Evolutionary conservation across 2,888 invertebrate genomes (phyloP).

Genomic region (Chromoteleia sp.): DNA sequence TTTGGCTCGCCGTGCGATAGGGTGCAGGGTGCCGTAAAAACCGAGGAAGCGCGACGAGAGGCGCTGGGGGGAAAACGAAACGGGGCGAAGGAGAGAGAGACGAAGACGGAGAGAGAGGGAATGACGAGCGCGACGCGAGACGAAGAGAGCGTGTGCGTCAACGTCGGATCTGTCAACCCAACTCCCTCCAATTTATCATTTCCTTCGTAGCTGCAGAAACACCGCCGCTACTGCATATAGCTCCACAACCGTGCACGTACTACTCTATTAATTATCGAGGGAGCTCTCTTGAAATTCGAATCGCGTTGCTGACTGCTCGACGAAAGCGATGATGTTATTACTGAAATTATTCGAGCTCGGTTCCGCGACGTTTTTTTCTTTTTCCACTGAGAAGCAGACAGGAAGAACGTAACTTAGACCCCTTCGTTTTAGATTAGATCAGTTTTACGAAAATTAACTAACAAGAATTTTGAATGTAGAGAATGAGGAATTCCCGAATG

Average conservation of each 20-base stretch:
- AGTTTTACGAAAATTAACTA: too few species aligned
- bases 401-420: background rate
- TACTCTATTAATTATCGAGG: conserved; percentile 73
- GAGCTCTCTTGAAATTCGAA: conserved; percentile 71
- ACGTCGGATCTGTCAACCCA: conserved; percentile 76
- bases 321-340: conserved; percentile 70
- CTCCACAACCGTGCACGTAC: conserved; percentile 71
- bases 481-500: too few species aligned
- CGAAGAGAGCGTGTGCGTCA: conserved; percentile 41
- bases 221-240: conserved; percentile 69
- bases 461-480: too few species aligned
- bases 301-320: conserved; percentile 70
- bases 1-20: conserved; percentile 84
- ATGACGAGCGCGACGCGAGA: conserved; percentile 37
- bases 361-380: conserved; percentile 44
- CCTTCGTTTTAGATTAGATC: too few species aligned
- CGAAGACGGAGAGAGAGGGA: conserved; percentile 42
- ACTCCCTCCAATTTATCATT: conserved; percentile 78
- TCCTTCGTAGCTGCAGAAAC: conserved; percentile 74
- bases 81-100: conserved; percentile 64
- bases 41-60: conserved; percentile 74
- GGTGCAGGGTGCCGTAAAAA: conserved; percentile 77
- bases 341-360: conserved; percentile 66
- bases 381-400: background rate
- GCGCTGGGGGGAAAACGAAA: conserved; percentile 71